phyloP scores from a whole-genome alignment of 92 coral and sea anemone species.

The Galaxea fascicularis region DNA sequence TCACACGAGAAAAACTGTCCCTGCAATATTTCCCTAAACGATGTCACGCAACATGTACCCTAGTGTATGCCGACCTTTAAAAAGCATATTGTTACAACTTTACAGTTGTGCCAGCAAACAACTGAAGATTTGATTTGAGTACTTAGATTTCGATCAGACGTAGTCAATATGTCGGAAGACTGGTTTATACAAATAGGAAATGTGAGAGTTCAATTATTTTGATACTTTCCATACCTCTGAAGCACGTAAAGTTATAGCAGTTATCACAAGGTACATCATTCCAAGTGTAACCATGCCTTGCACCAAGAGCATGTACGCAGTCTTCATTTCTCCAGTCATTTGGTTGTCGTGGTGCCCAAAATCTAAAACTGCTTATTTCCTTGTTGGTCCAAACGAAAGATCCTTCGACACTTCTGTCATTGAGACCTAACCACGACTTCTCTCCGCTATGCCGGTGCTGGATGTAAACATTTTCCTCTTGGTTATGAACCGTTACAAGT shows the following conservation, averaged over 20 bases:
- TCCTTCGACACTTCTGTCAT: constrained; percentile 63
- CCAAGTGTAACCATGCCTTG: constrained; percentile 53
- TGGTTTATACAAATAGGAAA: too few relatives aligned
- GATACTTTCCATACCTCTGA: constrained; percentile 36
- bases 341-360: constrained; percentile 70
- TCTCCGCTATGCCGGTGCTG: constrained; percentile 68
- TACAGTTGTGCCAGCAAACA: too few relatives aligned
- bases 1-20: too few relatives aligned
- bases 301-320: constrained; percentile 74
- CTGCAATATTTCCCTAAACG: too few relatives aligned
- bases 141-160: too few relatives aligned
- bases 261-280: constrained; percentile 64
- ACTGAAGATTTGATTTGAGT: too few relatives aligned
- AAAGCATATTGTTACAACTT: too few relatives aligned
- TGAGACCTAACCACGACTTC: constrained; percentile 72
- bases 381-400: constrained; percentile 64
- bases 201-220: too few relatives aligned
- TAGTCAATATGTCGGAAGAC: too few relatives aligned
- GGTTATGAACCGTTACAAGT: constrained; percentile 61
- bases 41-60: too few relatives aligned
- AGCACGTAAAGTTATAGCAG: constrained; percentile 66
- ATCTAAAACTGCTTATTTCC: constrained; percentile 40
- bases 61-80: too few relatives aligned
- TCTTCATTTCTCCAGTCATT: constrained; percentile 58
- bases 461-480: constrained; percentile 65